Conservation (phyloP, 2,797 vertebrate species). For the Dendrocincla fuliginosa region DNA sequence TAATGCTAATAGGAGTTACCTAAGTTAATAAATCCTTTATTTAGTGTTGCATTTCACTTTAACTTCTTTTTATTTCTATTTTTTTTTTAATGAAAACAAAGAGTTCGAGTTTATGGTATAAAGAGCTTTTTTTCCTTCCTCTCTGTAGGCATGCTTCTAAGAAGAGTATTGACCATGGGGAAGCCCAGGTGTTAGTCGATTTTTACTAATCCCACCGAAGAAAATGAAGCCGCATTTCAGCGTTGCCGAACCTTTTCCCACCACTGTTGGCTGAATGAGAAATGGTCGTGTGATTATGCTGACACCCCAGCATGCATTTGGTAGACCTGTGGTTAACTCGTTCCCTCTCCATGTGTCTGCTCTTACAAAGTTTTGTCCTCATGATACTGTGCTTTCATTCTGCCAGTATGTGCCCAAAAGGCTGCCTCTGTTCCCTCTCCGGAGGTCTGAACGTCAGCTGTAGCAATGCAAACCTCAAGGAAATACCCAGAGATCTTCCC, state of each 20-base stretch:
- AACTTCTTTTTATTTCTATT: not conserved
- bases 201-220: not conserved
- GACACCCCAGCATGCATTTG: constrained; percentile 92
- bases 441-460: constrained; percentile 93
- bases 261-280: constrained; percentile 75
- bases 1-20: constrained; percentile 25
- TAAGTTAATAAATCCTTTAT: not conserved
- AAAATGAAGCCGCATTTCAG: constrained; percentile 65
- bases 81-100: not conserved
- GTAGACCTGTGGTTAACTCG: constrained; percentile 97
- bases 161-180: constrained; percentile 69
- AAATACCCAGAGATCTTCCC: constrained; percentile 93
- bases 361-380: constrained; percentile 97
- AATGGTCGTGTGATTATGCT: constrained; percentile 89
- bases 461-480: constrained; percentile 95
- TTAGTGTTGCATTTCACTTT: constrained; percentile 3
- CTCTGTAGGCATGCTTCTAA: constrained; percentile 59
- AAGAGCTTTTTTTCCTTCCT: constrained; percentile 26
- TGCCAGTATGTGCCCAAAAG: constrained; percentile 98
- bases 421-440: constrained; percentile 90
- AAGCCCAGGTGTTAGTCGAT: constrained; percentile 15
- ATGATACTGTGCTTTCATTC: constrained; percentile 98
- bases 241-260: constrained; percentile 71
- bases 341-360: constrained; percentile 98
- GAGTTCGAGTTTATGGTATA: not conserved